phyloP scores from a whole-genome alignment of 2,797 vertebrate species.

The Mustela erminea region DNA sequence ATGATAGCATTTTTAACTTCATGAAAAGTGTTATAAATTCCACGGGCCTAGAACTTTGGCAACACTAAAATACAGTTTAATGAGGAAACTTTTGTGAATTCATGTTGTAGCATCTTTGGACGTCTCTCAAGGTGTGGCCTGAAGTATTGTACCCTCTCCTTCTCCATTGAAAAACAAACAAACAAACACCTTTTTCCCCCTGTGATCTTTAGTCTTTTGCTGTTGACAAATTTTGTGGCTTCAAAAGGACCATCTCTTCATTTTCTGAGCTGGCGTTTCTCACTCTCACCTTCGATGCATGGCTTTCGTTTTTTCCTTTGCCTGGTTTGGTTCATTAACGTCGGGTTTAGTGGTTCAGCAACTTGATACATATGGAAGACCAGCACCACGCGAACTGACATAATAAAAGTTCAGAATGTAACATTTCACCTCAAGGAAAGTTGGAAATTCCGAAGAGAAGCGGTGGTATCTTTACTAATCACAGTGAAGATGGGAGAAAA shows the following conservation, averaged over 20 bases:
- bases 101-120: conserved; percentile 56
- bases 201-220: conserved; percentile 60
- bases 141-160: conserved; percentile 41
- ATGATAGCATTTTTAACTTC: conserved; percentile 35
- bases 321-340: conserved; percentile 75
- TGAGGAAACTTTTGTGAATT: conserved; percentile 56
- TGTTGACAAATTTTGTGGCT: conserved; percentile 35
- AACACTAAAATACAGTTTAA: conserved; percentile 43
- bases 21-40: conserved; percentile 50
- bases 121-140: conserved; percentile 59
- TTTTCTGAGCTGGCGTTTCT: conserved; percentile 60
- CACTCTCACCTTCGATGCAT: conserved; percentile 38
- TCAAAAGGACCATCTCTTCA: conserved; percentile 43
- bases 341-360: conserved; percentile 60
- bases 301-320: conserved; percentile 64
- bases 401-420: conserved; percentile 69
- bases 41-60: conserved; percentile 42
- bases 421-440: conserved; percentile 64
- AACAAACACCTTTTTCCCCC: background rate
- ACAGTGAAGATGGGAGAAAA: conserved; percentile 78
- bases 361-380: conserved; percentile 78
- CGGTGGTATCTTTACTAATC: conserved; percentile 35
- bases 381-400: conserved; percentile 68
- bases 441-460: conserved; percentile 70
- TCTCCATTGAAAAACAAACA: conserved; percentile 29